Percentiles rank a stretch among this genome's conserved stretches.
These are phyloP conservation scores for Brachyhypopomus gauderio DNA, from an alignment of 2,113 vertebrate species.

Conservation along the genomic window DNA sequence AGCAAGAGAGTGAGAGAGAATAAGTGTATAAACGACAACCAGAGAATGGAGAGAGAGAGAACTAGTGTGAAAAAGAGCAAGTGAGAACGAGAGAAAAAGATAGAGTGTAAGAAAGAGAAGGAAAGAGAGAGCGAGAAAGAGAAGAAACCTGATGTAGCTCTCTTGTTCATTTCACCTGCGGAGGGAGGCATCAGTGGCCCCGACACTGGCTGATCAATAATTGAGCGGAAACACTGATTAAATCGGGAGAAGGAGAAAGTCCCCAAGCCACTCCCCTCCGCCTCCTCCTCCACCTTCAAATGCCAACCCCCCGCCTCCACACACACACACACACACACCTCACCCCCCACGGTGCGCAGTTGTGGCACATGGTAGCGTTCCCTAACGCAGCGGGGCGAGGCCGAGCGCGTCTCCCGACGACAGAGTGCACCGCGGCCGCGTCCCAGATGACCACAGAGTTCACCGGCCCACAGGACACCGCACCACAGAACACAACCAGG, in stretches of 20 bases:
- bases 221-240: constrained; percentile 49
- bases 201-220: constrained; percentile 51
- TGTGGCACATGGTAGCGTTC: too few relatives aligned
- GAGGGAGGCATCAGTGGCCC: constrained; percentile 38
- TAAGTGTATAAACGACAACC: too few relatives aligned
- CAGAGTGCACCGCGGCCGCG: not conserved
- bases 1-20: too few relatives aligned
- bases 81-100: not conserved
- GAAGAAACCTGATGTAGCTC: constrained; percentile 12
- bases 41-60: not conserved
- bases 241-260: constrained; percentile 26
- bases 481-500: too few relatives aligned
- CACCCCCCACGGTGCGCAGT: too few relatives aligned
- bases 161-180: constrained; percentile 37
- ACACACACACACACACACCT: too few relatives aligned
- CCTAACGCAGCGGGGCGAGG: not conserved
- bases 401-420: not conserved
- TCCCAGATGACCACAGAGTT: too few relatives aligned
- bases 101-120: not conserved
- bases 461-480: too few relatives aligned
- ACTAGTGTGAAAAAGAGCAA: not conserved
- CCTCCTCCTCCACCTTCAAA: constrained; percentile 27
- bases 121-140: constrained; percentile 4
- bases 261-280: not conserved
- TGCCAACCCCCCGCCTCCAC: not conserved